phyloP scores from a whole-genome alignment of 2,113 vertebrate genomes.

The Ptilonorhynchus violaceus region DNA sequence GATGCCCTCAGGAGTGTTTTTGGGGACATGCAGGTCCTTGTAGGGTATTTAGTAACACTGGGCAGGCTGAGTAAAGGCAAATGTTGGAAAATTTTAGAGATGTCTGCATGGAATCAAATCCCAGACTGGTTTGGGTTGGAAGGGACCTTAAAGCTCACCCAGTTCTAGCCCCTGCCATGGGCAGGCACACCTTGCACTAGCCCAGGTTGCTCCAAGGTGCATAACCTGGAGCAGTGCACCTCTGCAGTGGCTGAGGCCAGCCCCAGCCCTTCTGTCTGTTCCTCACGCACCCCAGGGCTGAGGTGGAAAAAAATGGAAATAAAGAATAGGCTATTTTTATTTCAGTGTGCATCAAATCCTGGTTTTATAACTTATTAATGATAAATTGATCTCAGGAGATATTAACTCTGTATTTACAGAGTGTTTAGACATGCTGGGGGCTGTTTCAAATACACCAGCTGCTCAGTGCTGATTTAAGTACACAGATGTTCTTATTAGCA shows the following conservation, averaged over 20 bases:
- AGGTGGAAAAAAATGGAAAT: neutral
- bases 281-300: too few relatives aligned
- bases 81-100: too few relatives aligned
- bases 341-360: neutral
- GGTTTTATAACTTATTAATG: constrained; percentile 58
- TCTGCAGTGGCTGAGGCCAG: neutral
- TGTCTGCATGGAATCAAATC: neutral
- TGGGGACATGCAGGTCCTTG: neutral
- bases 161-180: neutral
- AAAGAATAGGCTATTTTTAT: neutral
- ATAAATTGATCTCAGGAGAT: constrained; percentile 58
- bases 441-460: constrained; percentile 57
- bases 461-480: constrained; percentile 37
- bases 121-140: neutral
- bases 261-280: neutral
- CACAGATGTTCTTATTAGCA: constrained; percentile 63
- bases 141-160: neutral
- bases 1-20: neutral
- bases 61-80: neutral
- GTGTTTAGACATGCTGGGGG: constrained; percentile 40
- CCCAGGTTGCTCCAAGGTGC: neutral
- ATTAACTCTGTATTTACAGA: constrained; percentile 65
- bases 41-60: rapidly evolving
- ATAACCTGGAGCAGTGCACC: neutral
- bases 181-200: neutral